Evolutionary conservation across 2,797 vertebrate species (phyloP).

Genomic region (Crocidura indochinensis): DNA sequence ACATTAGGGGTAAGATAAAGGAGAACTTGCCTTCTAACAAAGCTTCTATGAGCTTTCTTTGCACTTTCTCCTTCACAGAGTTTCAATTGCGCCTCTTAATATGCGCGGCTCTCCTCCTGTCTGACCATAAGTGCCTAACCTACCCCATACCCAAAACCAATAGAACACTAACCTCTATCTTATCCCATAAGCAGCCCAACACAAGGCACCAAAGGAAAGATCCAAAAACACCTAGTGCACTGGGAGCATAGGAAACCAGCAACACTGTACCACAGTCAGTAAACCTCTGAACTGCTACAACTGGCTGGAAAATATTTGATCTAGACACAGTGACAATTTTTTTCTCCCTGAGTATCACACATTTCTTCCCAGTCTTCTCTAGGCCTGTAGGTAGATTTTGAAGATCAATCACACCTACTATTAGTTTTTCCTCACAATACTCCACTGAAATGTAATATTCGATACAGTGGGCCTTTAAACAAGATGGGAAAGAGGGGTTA

Average conservation of each 20-base stretch:
- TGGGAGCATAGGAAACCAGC: neutral
- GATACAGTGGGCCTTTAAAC: too few species aligned
- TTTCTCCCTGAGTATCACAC: too few species aligned
- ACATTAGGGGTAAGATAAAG: fast-evolving
- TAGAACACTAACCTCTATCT: neutral
- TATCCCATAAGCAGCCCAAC: neutral
- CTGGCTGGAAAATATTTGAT: neutral
- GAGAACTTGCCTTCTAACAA: neutral
- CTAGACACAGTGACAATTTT: too few species aligned
- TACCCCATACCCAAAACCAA: too few species aligned
- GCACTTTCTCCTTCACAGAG: neutral
- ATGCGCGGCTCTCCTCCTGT: neutral
- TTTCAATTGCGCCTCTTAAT: neutral
- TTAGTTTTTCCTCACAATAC: neutral
- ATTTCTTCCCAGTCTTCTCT: neutral
- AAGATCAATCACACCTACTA: too few species aligned
- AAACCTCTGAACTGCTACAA: neutral
- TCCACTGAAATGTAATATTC: neutral
- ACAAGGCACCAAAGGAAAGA: neutral
- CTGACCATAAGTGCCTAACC: neutral
- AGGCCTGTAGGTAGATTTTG: neutral
- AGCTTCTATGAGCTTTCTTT: slow-evolving; percentile 15
- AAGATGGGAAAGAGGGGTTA: too few species aligned
- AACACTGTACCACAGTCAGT: neutral
- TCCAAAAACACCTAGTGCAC: neutral